phyloP scores from a whole-genome alignment of 2,888 invertebrate species.

The Neocrepidodera transversa region DNA sequence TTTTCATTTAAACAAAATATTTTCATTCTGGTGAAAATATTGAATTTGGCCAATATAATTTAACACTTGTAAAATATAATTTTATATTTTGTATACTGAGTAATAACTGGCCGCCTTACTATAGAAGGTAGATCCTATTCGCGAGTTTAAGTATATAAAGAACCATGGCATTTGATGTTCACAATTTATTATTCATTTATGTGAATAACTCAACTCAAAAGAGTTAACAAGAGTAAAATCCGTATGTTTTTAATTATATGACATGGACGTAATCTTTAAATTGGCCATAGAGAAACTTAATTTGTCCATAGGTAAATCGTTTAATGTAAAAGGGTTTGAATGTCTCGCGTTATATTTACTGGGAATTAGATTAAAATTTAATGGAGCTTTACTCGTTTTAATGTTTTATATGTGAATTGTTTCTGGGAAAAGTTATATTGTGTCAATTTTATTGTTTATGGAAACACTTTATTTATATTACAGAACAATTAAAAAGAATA shows the following conservation, averaged over 20 bases:
- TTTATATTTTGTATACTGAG: background rate
- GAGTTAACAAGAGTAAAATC: slow-evolving; percentile 51
- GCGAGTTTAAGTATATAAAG: slow-evolving; percentile 47
- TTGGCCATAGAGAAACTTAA: slow-evolving; percentile 52
- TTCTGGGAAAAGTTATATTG: no score
- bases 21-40: no score
- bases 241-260: slow-evolving; percentile 55
- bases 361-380: slow-evolving; percentile 2
- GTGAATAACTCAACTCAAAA: slow-evolving; percentile 49
- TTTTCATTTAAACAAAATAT: no score
- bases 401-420: no score
- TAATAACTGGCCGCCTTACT: slow-evolving; percentile 21
- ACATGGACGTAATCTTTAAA: slow-evolving; percentile 56
- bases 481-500: no score
- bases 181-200: slow-evolving; percentile 55
- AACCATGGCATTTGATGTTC: slow-evolving; percentile 53
- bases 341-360: background rate
- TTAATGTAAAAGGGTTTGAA: slow-evolving; percentile 5
- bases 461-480: no score
- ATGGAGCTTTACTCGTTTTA: background rate
- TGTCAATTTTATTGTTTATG: no score
- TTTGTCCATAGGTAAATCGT: slow-evolving; percentile 43
- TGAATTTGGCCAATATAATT: no score
- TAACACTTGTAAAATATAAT: no score
- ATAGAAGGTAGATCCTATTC: slow-evolving; percentile 38